Percentiles rank a stretch among this genome's conserved stretches.
Conservation (phyloP, 2,797 vertebrate genomes). For the Eospalax fontanierii region DNA sequence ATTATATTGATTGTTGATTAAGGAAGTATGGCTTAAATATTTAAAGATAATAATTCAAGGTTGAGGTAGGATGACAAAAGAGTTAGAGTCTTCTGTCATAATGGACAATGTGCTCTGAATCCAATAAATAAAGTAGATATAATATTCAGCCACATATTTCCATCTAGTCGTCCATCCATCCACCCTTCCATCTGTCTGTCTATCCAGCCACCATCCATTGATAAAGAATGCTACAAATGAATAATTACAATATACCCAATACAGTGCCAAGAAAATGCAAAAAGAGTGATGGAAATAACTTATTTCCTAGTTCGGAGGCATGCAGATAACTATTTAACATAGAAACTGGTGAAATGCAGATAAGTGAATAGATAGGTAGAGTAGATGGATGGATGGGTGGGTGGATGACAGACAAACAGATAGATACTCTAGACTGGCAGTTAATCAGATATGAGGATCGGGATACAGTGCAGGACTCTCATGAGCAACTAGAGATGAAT, state of each 20-base stretch:
- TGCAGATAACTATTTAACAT: neutral
- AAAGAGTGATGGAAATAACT: neutral
- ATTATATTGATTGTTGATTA: neutral
- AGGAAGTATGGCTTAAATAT: neutral
- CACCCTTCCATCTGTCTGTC: too few species aligned
- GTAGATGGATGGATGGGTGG: neutral
- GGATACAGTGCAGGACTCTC: neutral
- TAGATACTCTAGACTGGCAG: neutral
- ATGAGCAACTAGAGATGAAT: neutral
- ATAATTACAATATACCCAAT: neutral
- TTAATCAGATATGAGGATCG: neutral
- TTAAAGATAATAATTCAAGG: conserved; percentile 34
- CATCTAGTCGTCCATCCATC: neutral
- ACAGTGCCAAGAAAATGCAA: neutral
- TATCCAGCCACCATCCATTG: neutral
- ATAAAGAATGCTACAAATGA: neutral
- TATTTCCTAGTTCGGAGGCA: neutral
- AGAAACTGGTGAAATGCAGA: neutral
- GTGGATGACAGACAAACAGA: neutral
- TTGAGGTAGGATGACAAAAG: neutral
- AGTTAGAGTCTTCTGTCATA: neutral
- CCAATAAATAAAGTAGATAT: neutral
- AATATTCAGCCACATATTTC: neutral
- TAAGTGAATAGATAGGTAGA: neutral
- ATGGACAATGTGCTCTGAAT: neutral